phyloP scores from a whole-genome alignment of 1,140 invertebrate species.

The Drosophila triauraria region DNA sequence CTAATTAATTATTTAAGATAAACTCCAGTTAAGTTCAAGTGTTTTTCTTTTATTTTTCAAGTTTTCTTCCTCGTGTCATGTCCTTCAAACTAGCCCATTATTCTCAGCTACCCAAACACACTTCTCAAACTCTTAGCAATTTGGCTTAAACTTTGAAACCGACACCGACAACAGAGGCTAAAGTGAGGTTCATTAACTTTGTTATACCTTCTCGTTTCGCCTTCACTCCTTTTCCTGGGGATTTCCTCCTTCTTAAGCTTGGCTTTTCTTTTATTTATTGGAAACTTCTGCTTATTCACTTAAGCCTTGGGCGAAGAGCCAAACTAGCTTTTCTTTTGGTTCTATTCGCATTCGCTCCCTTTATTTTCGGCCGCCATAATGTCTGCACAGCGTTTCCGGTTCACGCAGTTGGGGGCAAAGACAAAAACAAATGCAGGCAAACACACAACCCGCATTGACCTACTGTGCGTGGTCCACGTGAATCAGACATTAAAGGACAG shows the following conservation, averaged over 20 bases:
- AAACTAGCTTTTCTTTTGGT: conserved; percentile 8
- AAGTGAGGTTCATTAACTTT: conserved; percentile 51
- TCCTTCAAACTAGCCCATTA: background rate
- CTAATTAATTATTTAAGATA: too few species aligned
- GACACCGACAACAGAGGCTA: conserved; percentile 20
- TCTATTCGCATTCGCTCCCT: conserved; percentile 18
- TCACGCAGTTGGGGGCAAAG: conserved; percentile 39
- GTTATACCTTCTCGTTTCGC: conserved; percentile 18
- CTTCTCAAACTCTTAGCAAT: conserved; percentile 28
- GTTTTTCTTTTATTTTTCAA: background rate
- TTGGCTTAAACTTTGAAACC: conserved; percentile 51
- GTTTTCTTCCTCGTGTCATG: background rate
- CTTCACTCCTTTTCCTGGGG: conserved; percentile 1
- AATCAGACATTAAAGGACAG: conserved; percentile 9
- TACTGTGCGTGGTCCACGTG: conserved; percentile 58
- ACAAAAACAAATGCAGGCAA: conserved; percentile 31
- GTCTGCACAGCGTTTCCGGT: conserved; percentile 58
- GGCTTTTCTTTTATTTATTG: conserved; percentile 55
- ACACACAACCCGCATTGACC: conserved; percentile 50
- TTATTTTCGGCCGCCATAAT: conserved; percentile 55
- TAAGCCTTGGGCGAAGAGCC: conserved; percentile 37
- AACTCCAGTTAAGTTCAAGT: background rate
- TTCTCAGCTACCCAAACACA: conserved; percentile 13
- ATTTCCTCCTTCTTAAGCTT: conserved; percentile 29
- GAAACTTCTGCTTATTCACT: conserved; percentile 50